phyloP scores from a whole-genome alignment of 2,888 invertebrate genomes.

The Microctonus brassicae region DNA sequence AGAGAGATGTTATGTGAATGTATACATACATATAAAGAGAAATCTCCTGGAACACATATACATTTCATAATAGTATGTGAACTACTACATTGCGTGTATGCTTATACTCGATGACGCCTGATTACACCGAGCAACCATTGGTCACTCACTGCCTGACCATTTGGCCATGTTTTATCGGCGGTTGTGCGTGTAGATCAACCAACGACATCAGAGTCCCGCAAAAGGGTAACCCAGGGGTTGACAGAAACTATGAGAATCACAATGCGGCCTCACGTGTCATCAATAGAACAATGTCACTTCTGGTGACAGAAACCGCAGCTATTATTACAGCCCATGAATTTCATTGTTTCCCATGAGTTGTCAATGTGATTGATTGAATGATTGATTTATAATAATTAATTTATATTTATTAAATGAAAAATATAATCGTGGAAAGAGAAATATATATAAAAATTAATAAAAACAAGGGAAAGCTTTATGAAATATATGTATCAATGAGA shows the following conservation, averaged over 20 bases:
- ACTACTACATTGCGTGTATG: conserved; percentile 13
- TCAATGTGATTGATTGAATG: too few relatives aligned
- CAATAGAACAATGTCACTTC: conserved; percentile 19
- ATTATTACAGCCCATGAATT: conserved; percentile 18
- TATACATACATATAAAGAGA: background rate
- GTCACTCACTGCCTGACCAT: conserved; percentile 49
- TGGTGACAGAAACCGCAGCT: conserved; percentile 23
- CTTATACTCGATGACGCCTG: conserved; percentile 50
- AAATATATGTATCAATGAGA: background rate
- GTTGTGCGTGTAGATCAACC: conserved; percentile 5
- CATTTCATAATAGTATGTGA: conserved; percentile 13
- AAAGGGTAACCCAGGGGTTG: background rate
- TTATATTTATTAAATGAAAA: background rate
- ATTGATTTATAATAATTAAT: conserved; percentile 11
- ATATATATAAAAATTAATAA: background rate
- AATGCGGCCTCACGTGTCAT: conserved; percentile 28
- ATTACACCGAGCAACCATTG: conserved; percentile 55
- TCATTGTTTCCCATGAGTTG: background rate
- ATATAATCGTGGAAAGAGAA: background rate
- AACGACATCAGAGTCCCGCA: background rate
- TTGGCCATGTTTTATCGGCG: conserved; percentile 55
- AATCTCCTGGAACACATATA: background rate
- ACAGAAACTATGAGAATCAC: conserved; percentile 15
- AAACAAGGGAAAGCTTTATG: background rate
- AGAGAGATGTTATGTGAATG: too few relatives aligned